These are phyloP conservation scores for Alfaro cultratus DNA, from an alignment of 2,797 vertebrate species.

Conservation along the genomic window DNA sequence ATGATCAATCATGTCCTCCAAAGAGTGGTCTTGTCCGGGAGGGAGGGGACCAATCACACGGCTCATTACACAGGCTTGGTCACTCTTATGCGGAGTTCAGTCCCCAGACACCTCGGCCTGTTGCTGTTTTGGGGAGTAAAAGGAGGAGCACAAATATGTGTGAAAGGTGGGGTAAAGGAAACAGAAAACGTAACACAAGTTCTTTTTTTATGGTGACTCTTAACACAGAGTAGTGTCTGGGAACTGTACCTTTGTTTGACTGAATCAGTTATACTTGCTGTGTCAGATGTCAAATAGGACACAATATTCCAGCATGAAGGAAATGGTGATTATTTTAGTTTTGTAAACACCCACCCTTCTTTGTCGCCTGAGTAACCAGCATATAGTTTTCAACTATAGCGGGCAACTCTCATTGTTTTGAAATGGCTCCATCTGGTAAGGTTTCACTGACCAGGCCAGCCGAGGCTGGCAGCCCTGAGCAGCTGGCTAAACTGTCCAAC, in stretches of 20 bases:
- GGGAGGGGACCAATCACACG: constrained; percentile 86
- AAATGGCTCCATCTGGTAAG: constrained; percentile 84
- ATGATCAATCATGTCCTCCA: constrained; percentile 83
- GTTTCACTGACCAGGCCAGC: constrained; percentile 78
- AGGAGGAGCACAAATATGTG: constrained; percentile 22
- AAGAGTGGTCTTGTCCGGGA: constrained; percentile 79
- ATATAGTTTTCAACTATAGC: constrained; percentile 45
- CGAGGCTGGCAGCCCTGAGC: constrained; percentile 68
- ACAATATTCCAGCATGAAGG: background rate
- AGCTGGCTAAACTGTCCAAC: constrained; percentile 88
- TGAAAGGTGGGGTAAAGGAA: constrained; percentile 9
- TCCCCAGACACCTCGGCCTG: constrained; percentile 78
- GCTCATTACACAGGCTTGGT: constrained; percentile 87
- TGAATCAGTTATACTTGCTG: background rate
- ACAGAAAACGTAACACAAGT: background rate
- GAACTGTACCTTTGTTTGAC: no score
- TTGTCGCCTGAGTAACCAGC: constrained; percentile 22
- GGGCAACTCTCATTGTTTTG: constrained; percentile 81
- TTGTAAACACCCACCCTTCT: background rate
- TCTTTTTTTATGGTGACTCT: background rate
- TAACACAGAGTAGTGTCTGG: background rate
- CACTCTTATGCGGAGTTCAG: constrained; percentile 70
- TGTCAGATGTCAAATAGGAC: background rate
- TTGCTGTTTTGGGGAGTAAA: constrained; percentile 73
- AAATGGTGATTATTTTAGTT: background rate